Base-by-base conservation (phyloP, 2,113 vertebrate genomes). In the Dunckerocampus dactyliophorus region DNA sequence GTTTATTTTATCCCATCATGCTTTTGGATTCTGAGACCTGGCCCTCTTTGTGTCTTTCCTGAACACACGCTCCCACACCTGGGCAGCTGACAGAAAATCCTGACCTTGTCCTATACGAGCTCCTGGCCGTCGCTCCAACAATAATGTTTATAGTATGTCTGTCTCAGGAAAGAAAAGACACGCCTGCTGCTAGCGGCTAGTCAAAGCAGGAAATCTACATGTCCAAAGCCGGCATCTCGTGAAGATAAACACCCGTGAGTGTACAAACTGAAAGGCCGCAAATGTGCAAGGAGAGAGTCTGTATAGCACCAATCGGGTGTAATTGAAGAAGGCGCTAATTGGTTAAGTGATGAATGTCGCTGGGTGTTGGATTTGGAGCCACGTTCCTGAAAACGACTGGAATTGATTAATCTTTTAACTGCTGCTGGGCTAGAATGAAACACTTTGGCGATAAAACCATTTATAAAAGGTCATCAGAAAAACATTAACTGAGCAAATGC, bases 91-190 rank as follows among this genome's bases (percentile, higher is more conserved):
- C 46, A 73, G 49, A 72, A 14, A 74, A 81, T 82, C 76, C 69
- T 3, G 47, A 75, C 65, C 69, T 72, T 65, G 78, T 73, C 74
- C 63, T 61, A 59, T 63, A 73, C 73, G 60, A 67, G 68, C 65
- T 59, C 50, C 49, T 75, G 77, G 63, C 75, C 28, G 52, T 59
- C 62, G 77, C 75, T 87, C 86, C 85, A 88, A 88, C 70, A 87
- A 88, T 84, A 87, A 87, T 88, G 82, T 90, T 89, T 89, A 80
- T 74, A 28, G 24, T 28, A 77, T 50, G 62, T 76, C 82, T 82
- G 85, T 85, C 79, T 85, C 80, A 76, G 78, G 76, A 85, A 85
- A 83, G 71, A 83, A 77, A 79, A 82, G 77, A 74, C 76, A 76
- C 60, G 72, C 66, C 77, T 70, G 75, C 74, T 56, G 69, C 62